Evolutionary conservation across 2,888 invertebrate genomes (phyloP).

Genomic region (Polyommatus icarus): DNA sequence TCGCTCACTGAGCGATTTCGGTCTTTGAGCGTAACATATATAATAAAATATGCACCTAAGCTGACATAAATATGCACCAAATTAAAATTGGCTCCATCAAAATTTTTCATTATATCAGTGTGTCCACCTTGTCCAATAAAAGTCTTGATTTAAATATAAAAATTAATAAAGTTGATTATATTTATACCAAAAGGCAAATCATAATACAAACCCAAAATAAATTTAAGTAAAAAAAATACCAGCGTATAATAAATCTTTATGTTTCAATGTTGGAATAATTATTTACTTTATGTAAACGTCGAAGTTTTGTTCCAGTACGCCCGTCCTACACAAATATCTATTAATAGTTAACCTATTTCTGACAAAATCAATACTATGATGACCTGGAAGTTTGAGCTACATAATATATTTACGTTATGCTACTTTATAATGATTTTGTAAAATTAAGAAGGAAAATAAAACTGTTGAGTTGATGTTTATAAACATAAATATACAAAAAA

Average conservation of each 20-base stretch:
- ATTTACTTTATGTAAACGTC: not conserved
- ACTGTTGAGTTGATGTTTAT: not conserved
- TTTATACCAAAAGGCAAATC: too few species aligned
- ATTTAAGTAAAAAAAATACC: not conserved
- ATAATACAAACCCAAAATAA: not conserved
- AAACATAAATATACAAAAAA: not conserved
- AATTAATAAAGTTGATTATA: too few species aligned
- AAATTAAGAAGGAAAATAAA: not conserved
- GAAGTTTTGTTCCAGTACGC: not conserved
- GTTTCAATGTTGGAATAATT: not conserved
- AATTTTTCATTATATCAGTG: too few species aligned
- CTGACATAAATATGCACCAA: too few species aligned
- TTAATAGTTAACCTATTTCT: constrained; percentile 29
- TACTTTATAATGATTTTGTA: not conserved
- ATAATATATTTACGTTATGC: not conserved
- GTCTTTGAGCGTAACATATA: too few species aligned
- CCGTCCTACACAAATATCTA: constrained; percentile 13
- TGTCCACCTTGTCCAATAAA: too few species aligned
- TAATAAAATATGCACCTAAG: too few species aligned
- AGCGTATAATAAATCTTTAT: not conserved
- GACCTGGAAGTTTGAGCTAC: not conserved
- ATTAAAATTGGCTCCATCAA: too few species aligned
- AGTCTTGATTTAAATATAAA: too few species aligned
- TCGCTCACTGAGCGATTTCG: too few species aligned
- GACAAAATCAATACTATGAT: constrained; percentile 24